Percentiles rank a stretch among this genome's conserved stretches.
These are phyloP conservation scores for Argopecten irradians DNA, from an alignment of 1,140 invertebrate genomes.

Conservation along the genomic window DNA sequence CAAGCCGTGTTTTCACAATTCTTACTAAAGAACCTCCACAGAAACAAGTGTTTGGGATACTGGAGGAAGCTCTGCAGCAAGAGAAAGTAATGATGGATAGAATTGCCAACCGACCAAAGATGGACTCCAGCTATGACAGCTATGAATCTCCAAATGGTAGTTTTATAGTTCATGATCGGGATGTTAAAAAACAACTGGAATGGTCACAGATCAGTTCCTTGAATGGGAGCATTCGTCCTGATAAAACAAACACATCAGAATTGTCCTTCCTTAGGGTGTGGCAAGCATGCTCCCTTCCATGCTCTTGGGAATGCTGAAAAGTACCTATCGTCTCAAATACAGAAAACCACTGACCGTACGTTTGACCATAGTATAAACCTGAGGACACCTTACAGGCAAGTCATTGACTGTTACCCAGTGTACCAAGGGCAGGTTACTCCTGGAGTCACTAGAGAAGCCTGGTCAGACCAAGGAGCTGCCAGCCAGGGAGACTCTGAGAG, in stretches of 20 bases:
- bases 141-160: conserved; percentile 51
- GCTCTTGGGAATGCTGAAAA: conserved; percentile 64
- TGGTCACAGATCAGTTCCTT: conserved; percentile 65
- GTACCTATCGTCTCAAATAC: conserved; percentile 66
- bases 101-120: conserved; percentile 46
- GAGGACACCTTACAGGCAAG: conserved; percentile 58
- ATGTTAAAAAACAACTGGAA: conserved; percentile 65
- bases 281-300: conserved; percentile 51
- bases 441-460: conserved; percentile 14
- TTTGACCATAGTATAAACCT: conserved; percentile 69
- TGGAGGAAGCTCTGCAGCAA: conserved; percentile 61
- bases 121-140: conserved; percentile 60
- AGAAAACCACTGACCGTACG: conserved; percentile 64
- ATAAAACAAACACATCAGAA: conserved; percentile 47
- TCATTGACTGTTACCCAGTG: conserved; percentile 66
- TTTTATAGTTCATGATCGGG: conserved; percentile 54
- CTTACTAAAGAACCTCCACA: conserved; percentile 60
- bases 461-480: neutral
- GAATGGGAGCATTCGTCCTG: conserved; percentile 40
- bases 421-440: conserved; percentile 40
- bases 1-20: conserved; percentile 64
- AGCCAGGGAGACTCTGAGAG: neutral
- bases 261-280: conserved; percentile 43
- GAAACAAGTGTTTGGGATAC: conserved; percentile 64
- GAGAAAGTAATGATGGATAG: conserved; percentile 60